Percentiles rank a stretch among this genome's conserved stretches.
These are phyloP conservation scores for Coecobrya sp. DNA, from an alignment of 2,888 invertebrate genomes.

Conservation along the genomic window DNA sequence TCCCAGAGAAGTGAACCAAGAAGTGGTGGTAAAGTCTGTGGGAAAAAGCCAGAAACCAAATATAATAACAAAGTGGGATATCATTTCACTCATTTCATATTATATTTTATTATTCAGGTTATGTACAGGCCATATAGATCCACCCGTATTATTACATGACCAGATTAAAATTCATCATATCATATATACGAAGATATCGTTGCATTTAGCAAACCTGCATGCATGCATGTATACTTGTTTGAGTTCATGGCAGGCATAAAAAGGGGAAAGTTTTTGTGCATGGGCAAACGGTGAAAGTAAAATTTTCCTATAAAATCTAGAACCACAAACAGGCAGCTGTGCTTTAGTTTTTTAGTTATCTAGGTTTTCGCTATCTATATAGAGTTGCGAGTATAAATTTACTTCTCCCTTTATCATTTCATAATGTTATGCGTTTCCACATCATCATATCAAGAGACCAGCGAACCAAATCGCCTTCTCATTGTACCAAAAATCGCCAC, in stretches of 20 bases:
- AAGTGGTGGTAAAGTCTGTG: slow-evolving; percentile 89
- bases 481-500: not conserved
- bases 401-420: not conserved
- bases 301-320: slow-evolving; percentile 17
- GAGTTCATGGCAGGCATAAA: slow-evolving; percentile 34
- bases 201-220: not conserved
- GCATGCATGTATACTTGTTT: not conserved
- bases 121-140: not conserved
- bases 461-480: too few relatives aligned
- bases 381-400: not conserved
- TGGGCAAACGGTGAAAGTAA: slow-evolving; percentile 9
- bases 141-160: not conserved
- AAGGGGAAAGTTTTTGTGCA: slow-evolving; percentile 40
- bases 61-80: slow-evolving; percentile 31
- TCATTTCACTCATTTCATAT: not conserved
- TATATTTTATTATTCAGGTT: not conserved
- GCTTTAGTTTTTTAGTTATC: too few relatives aligned
- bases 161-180: not conserved
- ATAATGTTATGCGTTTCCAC: too few relatives aligned
- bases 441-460: too few relatives aligned
- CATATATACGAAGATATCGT: not conserved
- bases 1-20: slow-evolving; percentile 89
- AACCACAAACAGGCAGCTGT: not conserved
- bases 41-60: slow-evolving; percentile 60
- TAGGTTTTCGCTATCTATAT: not conserved